Base-by-base conservation (phyloP, 2,797 vertebrate genomes). In the Silurus aristotelis region DNA sequence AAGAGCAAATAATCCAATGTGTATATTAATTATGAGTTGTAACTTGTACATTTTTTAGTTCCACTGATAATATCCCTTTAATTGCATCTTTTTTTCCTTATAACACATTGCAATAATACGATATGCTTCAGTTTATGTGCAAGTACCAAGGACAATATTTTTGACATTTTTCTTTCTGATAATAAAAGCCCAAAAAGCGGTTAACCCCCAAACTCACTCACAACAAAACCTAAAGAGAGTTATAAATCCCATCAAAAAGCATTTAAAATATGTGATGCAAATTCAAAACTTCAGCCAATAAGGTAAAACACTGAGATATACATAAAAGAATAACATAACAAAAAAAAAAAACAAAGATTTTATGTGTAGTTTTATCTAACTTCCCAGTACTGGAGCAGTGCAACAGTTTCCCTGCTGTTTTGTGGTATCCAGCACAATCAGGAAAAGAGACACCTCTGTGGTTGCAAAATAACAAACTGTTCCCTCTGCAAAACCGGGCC, bases 391-490 rank as follows among this genome's bases (percentile, higher is more conserved):
- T 27, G 46, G 46, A 52, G n/a, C 63, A 48, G 6, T 80, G 8
- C n/a, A 67, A 67, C 63, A 66, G 79, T 67, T 63, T 9, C 63
- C 12, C 6, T 63, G 38, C 22, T 0, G 13, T 79, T 80, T 80
- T 55, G 63, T 67, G 78, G 46, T 48, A 27, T 80, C 38, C n/a
- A 64, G 38, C 14, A 66, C 3, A 1, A 64, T 64, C 61, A 80
- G 61, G 43, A 22, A 80, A 64, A 64, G 77, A 25, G 20, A 27
- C 61, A 80, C 78, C 78, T 27, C 61, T 66, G 61, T 66, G 61
- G 43, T 80, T 80, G 52, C n/a, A 19, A 66, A 80, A 48, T 64
- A 80, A 80, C 38, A 64, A 80, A 80, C 17, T 66, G 63, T 80
- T 67, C 63, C 46, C 2, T 66, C 15, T 55, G 63, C 25, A 55